Conservation (phyloP, 2,888 invertebrate species). For the Trissolcus brochymenae region DNA sequence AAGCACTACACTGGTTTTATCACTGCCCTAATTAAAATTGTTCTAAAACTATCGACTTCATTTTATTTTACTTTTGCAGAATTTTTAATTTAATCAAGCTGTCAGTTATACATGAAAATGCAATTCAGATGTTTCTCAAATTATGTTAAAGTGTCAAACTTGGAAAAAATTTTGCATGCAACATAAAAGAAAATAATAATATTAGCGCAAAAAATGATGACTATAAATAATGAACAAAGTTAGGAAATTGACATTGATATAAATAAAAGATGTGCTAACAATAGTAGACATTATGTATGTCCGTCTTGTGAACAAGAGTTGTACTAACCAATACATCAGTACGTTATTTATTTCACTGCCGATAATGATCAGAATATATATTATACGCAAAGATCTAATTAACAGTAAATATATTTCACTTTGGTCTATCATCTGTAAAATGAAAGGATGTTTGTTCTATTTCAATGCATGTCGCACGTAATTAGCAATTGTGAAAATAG, state of each 20-base stretch:
- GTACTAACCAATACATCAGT: slow-evolving; percentile 2
- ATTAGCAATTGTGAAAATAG: slow-evolving; percentile 21
- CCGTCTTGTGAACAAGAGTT: neutral
- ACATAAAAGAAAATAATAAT: too few relatives aligned
- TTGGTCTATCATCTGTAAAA: slow-evolving; percentile 10
- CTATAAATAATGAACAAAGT: slow-evolving; percentile 15
- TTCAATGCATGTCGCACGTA: slow-evolving; percentile 18
- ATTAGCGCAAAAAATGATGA: too few relatives aligned
- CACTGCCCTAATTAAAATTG: slow-evolving; percentile 21
- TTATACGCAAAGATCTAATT: slow-evolving; percentile 18
- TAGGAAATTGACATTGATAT: slow-evolving; percentile 26
- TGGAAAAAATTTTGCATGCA: too few relatives aligned
- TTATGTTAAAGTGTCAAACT: too few relatives aligned
- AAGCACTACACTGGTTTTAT: slow-evolving; percentile 17
- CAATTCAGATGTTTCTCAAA: too few relatives aligned
- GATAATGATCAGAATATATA: slow-evolving; percentile 21
- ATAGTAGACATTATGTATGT: too few relatives aligned
- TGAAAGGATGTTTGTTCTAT: slow-evolving; percentile 22
- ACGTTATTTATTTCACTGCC: slow-evolving; percentile 13
- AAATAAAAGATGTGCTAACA: slow-evolving; percentile 15
- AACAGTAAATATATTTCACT: slow-evolving; percentile 32
- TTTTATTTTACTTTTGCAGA: neutral
- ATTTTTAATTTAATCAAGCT: neutral
- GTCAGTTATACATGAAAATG: too few relatives aligned
- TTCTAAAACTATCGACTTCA: neutral